These are phyloP conservation scores for Alcis repandata DNA, from an alignment of 2,888 invertebrate genomes.

Conservation along the genomic window DNA sequence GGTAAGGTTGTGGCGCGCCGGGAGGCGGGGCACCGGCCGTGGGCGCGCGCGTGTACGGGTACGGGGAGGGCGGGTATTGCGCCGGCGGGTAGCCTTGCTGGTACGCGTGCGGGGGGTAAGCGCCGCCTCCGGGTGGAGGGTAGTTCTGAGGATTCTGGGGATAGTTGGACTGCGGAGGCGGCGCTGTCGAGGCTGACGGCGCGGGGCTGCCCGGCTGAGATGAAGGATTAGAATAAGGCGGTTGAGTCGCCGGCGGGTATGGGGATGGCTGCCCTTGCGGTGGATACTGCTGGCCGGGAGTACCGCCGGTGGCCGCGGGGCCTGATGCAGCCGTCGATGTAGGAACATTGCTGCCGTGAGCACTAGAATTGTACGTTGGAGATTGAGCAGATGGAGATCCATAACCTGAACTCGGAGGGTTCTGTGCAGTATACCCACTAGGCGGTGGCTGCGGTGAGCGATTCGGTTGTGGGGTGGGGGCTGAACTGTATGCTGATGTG, in stretches of 20 bases:
- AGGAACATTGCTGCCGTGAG: conserved; percentile 83
- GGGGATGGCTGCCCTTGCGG: conserved; percentile 88
- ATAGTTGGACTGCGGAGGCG: conserved; percentile 87
- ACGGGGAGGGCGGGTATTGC: conserved; percentile 86
- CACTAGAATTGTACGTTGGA: conserved; percentile 88
- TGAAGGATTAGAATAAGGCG: conserved; percentile 85
- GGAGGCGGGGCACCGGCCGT: conserved; percentile 90
- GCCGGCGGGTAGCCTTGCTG: conserved; percentile 84
- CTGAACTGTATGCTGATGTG: conserved; percentile 84
- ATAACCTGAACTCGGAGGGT: conserved; percentile 86
- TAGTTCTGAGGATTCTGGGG: conserved; percentile 84
- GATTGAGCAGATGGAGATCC: conserved; percentile 89
- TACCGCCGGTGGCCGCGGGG: conserved; percentile 79
- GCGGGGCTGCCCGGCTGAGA: conserved; percentile 85
- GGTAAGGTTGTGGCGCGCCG: conserved; percentile 91
- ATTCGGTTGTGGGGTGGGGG: conserved; percentile 82
- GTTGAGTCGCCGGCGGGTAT: conserved; percentile 88
- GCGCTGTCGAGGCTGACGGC: conserved; percentile 81
- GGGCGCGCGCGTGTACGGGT: conserved; percentile 86
- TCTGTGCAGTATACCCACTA: conserved; percentile 86
- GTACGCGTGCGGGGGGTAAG: conserved; percentile 84
- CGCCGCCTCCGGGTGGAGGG: conserved; percentile 72
- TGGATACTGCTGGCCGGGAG: conserved; percentile 88
- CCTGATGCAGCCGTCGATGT: conserved; percentile 82
- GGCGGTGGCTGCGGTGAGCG: conserved; percentile 87